These are phyloP conservation scores for Psettodes erumei DNA, from an alignment of 2,113 vertebrate genomes.

Conservation along the genomic window DNA sequence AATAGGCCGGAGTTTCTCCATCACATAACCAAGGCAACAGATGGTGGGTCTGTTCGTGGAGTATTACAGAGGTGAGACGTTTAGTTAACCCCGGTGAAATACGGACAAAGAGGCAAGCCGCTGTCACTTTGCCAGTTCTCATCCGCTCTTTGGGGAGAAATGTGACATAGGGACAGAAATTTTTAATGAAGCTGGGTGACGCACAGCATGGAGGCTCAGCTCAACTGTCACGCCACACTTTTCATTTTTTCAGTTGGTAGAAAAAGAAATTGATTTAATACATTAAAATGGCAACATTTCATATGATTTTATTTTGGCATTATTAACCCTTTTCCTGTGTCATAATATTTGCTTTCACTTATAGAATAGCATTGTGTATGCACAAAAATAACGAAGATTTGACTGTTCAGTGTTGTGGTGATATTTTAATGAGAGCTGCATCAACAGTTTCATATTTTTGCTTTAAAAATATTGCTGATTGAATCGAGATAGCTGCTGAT, in stretches of 20 bases:
- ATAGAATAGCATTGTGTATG: not conserved
- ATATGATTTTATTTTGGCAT: not conserved
- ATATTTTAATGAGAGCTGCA: too few species aligned
- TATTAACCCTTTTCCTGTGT: not conserved
- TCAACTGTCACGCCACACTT: too few species aligned
- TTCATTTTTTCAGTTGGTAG: not conserved
- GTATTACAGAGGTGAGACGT: slow-evolving; percentile 2
- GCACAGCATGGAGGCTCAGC: not conserved
- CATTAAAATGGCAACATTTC: not conserved
- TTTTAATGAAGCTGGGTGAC: slow-evolving; percentile 42
- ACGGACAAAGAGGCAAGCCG: not conserved
- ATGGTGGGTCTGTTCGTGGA: not conserved
- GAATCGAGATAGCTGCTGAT: too few species aligned
- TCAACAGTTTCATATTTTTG: too few species aligned
- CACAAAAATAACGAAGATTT: too few species aligned
- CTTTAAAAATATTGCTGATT: too few species aligned
- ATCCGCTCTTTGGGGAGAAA: slow-evolving; percentile 34
- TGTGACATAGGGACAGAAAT: slow-evolving; percentile 33
- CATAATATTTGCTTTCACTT: not conserved
- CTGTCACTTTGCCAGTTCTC: not conserved
- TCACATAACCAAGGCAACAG: slow-evolving; percentile 20
- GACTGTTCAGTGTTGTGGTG: not conserved
- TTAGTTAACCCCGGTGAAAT: slow-evolving; percentile 41
- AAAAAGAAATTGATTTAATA: not conserved
- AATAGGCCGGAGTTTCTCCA: not conserved